Conservation (phyloP, 2,888 invertebrate species). For the Ceramica pisi region DNA sequence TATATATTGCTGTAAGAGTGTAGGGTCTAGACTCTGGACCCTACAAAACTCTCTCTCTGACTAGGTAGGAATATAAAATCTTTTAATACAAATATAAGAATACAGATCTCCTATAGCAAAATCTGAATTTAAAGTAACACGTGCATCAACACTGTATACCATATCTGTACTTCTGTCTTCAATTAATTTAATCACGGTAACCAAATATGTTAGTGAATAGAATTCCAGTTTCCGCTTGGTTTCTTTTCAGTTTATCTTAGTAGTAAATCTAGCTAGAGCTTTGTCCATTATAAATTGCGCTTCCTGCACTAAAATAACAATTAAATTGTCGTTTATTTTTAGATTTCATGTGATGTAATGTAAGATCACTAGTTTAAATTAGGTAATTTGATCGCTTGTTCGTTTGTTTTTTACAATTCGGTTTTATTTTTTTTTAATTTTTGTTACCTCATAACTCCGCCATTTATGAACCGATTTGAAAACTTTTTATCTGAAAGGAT, state of each 20-base stretch:
- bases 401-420: too few relatives aligned
- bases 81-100: background rate
- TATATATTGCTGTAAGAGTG: too few relatives aligned
- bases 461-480: too few relatives aligned
- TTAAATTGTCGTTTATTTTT: conserved; percentile 50
- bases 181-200: conserved; percentile 5
- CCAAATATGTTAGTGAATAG: conserved; percentile 28
- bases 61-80: background rate
- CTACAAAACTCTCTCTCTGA: background rate
- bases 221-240: conserved; percentile 18
- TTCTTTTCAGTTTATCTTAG: conserved; percentile 31
- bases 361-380: too few relatives aligned
- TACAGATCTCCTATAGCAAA: background rate
- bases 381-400: too few relatives aligned
- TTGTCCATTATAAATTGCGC: conserved; percentile 21
- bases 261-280: conserved; percentile 15
- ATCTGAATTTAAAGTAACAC: background rate
- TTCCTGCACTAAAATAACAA: conserved; percentile 35
- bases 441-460: too few relatives aligned
- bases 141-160: background rate
- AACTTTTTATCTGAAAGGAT: too few relatives aligned
- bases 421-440: too few relatives aligned
- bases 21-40: background rate
- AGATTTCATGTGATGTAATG: conserved; percentile 39
- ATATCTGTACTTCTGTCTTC: background rate